These are phyloP conservation scores for Hirudo medicinalis DNA, from an alignment of 1,140 invertebrate genomes.

Conservation along the genomic window DNA sequence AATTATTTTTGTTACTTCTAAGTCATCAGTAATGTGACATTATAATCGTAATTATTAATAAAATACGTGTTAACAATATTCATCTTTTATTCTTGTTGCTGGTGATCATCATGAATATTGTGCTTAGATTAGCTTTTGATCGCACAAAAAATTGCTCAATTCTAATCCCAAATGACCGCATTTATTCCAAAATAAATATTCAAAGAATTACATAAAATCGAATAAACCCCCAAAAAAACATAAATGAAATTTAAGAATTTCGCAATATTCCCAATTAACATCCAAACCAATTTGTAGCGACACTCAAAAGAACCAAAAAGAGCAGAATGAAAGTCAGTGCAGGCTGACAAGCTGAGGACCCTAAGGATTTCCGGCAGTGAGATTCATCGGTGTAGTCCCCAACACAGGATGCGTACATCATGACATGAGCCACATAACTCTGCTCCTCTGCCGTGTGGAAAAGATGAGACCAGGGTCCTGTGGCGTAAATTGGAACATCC, in stretches of 20 bases:
- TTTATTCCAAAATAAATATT: not conserved
- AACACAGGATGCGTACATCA: constrained; percentile 48
- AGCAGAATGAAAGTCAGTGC: not conserved
- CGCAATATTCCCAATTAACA: not conserved
- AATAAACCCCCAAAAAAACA: not conserved
- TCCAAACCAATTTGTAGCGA: not conserved
- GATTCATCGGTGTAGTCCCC: constrained; percentile 26
- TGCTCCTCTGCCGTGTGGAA: constrained; percentile 81
- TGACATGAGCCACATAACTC: constrained; percentile 69
- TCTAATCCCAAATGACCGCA: too few species aligned
- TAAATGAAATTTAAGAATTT: not conserved
- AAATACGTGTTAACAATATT: too few species aligned
- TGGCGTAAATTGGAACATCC: constrained; percentile 39
- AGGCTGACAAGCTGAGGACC: not conserved
- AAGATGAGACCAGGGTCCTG: constrained; percentile 68
- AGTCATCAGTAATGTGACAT: too few species aligned
- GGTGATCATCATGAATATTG: too few species aligned
- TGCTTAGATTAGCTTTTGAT: too few species aligned
- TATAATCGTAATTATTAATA: too few species aligned
- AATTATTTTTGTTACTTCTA: too few species aligned
- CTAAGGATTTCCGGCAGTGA: not conserved
- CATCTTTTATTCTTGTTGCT: too few species aligned
- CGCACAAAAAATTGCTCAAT: too few species aligned
- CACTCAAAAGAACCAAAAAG: not conserved
- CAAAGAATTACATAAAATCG: not conserved